Conservation (phyloP, 2,113 vertebrate species). For the Hemiprocne comata region DNA sequence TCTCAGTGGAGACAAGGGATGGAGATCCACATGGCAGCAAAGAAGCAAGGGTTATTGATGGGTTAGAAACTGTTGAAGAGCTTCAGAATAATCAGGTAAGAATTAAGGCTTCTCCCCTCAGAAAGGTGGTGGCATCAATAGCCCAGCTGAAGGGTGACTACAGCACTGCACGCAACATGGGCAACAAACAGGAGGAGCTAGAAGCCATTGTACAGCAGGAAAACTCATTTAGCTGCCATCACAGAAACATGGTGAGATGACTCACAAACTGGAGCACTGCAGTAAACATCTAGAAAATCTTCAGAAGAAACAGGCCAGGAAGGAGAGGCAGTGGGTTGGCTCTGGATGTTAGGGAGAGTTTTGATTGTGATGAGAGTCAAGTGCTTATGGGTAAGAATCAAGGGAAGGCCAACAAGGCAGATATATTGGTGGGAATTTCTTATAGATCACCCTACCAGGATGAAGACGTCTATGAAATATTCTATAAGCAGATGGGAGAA, state of each 20-base stretch:
- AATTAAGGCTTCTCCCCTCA: neutral
- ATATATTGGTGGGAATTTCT: too few species aligned
- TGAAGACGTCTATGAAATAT: neutral
- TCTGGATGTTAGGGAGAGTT: neutral
- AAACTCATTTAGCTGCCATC: neutral
- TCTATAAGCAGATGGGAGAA: neutral
- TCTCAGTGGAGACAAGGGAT: neutral
- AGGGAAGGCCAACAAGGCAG: neutral
- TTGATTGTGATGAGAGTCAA: neutral
- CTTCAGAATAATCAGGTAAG: too few species aligned
- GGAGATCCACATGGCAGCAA: neutral
- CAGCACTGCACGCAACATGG: rapidly evolving
- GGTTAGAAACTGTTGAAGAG: neutral
- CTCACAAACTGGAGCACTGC: neutral
- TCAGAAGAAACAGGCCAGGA: neutral
- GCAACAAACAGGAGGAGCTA: neutral
- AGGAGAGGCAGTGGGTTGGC: neutral
- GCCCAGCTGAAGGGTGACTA: neutral
- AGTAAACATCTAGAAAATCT: neutral
- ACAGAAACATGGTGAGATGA: neutral
- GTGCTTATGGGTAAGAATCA: neutral
- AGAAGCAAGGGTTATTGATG: neutral
- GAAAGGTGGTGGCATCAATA: neutral
- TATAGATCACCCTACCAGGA: neutral
- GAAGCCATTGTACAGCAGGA: neutral